Conservation (phyloP, 2,113 vertebrate genomes). For the Rhinoderma darwinii region DNA sequence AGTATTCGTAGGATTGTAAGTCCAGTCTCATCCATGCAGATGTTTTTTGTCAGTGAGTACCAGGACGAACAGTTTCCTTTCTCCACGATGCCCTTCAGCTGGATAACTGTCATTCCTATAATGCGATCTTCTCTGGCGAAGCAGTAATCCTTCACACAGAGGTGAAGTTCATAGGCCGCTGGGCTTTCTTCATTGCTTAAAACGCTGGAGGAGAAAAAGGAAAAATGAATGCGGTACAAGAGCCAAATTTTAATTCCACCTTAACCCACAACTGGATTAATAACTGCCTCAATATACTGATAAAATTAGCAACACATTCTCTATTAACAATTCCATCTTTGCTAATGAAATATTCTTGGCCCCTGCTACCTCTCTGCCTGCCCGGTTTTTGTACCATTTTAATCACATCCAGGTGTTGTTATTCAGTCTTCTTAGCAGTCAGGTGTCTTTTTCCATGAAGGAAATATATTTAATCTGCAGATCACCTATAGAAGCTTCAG, state of each 20-base stretch:
- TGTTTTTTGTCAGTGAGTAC: constrained; percentile 86
- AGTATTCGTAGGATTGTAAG: constrained; percentile 97
- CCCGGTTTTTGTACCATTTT: neutral
- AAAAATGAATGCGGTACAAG: neutral
- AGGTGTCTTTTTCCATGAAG: neutral
- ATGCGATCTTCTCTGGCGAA: constrained; percentile 94
- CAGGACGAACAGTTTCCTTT: constrained; percentile 79
- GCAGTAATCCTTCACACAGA: constrained; percentile 98
- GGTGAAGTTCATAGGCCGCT: constrained; percentile 88
- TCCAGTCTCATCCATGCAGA: constrained; percentile 90
- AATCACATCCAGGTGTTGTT: neutral
- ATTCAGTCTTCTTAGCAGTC: neutral
- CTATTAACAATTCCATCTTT: constrained; percentile 11
- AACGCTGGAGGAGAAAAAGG: constrained; percentile 73
- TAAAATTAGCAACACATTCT: constrained; percentile 38
- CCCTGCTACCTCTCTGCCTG: constrained; percentile 38
- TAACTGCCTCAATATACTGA: neutral
- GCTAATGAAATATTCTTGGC: neutral
- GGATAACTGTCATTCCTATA: constrained; percentile 92
- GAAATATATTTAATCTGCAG: neutral
- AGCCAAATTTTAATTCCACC: constrained; percentile 16
- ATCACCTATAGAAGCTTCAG: no score
- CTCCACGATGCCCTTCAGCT: constrained; percentile 83
- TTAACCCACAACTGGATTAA: neutral
- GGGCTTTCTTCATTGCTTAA: constrained; percentile 88